Base-by-base conservation (phyloP, 2,797 vertebrate genomes). In the Eulemur coronatus region DNA sequence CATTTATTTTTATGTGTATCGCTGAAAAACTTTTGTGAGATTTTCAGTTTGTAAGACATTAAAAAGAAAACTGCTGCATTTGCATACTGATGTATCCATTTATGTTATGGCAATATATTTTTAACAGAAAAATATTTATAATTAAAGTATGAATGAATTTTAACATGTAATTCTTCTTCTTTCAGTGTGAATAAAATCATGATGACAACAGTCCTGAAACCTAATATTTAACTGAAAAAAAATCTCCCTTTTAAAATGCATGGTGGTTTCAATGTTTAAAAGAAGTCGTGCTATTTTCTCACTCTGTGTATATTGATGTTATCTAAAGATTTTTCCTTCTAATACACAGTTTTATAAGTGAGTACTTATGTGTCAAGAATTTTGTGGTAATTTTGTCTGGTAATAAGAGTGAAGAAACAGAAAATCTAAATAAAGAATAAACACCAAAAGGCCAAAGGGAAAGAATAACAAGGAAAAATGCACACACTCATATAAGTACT, bases 221-320 rank as follows among this genome's bases (percentile, higher is more conserved):
- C 55, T 79, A 57, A 10, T 50, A 65, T 50, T 84, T 73, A 78
- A 88, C 20, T 61, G 63, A 88, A 90, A 59, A 59, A 59, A 28
- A 95, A 82, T 30, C 26, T 48, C n/a, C 43, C 87, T 82, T 97
- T 95, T 22, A 88, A 95, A 91, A 86, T 33, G n/a, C 61, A 46
- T 43, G 18, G 7, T 69, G 46, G 11, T 43, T 80, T 82, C n/a
- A 38, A 33, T 73, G 57, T 84, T 94, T 93, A 92, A 87, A 79
- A 92, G 48, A 91, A 50, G 52, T 80, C 72, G 81, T n/a, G 10
- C 6, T 13, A 48, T 70, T 88, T 85, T 57, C 55, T 95, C 18
- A 18, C 4, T 50, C 35, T 61, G 24, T 57, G 20, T 30, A 48
- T 22, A 59, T 7, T 80, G 35, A 87, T 67, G 8, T 65, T 87